phyloP scores from a whole-genome alignment of 2,888 invertebrate genomes.

The Trachelus stipa region DNA sequence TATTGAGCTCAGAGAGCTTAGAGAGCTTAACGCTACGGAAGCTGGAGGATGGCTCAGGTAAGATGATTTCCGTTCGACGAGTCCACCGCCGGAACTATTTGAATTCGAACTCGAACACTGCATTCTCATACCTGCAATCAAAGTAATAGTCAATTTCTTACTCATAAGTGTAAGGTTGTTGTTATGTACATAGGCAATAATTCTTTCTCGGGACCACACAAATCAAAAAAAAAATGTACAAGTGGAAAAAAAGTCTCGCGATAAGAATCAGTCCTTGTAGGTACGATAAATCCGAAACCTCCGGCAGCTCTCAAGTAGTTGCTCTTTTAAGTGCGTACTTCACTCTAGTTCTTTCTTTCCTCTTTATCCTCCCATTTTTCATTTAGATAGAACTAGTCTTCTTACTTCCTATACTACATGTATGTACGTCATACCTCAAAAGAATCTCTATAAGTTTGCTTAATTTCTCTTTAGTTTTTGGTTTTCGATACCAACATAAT shows the following conservation, averaged over 20 bases:
- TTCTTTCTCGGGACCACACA: conserved; percentile 35
- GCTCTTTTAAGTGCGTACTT: conserved; percentile 50
- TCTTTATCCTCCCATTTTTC: not conserved
- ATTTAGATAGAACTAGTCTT: not conserved
- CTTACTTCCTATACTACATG: not conserved
- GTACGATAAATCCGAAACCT: conserved; percentile 50
- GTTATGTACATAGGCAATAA: not conserved
- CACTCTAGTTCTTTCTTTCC: conserved; percentile 41
- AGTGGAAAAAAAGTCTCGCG: conserved; percentile 21
- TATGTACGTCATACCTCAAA: not conserved
- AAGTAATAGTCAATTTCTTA: conserved; percentile 1
- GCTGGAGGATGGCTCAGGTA: conserved; percentile 51
- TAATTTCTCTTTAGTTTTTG: not conserved
- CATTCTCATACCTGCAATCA: conserved; percentile 56
- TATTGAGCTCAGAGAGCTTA: conserved; percentile 53
- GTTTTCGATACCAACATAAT: not conserved
- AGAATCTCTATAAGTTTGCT: not conserved
- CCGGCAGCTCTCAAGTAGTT: conserved; percentile 44
- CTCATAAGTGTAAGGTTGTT: not conserved
- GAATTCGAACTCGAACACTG: conserved; percentile 56
- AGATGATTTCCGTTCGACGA: conserved; percentile 57
- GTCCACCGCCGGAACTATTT: conserved; percentile 54
- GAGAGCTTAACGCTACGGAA: conserved; percentile 52
- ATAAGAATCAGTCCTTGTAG: conserved; percentile 41
- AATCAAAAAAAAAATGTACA: conserved; percentile 17